phyloP scores from a whole-genome alignment of 2,113 vertebrate species.

The Phainopepla nitens region DNA sequence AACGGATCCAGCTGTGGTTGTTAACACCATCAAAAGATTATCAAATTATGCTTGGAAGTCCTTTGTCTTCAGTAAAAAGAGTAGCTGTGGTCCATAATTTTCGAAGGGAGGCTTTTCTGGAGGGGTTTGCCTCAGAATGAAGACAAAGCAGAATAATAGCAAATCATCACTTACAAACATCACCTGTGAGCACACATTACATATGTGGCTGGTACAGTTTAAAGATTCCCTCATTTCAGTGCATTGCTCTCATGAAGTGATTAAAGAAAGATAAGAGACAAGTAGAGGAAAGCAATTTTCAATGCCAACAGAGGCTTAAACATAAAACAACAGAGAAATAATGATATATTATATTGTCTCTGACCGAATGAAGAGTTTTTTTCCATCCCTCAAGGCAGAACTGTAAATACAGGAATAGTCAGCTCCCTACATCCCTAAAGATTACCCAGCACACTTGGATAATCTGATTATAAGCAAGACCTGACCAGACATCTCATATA shows the following conservation, averaged over 20 bases:
- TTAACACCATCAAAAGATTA: neutral
- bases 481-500: neutral
- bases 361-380: neutral
- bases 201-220: neutral
- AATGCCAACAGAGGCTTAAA: neutral
- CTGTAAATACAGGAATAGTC: neutral
- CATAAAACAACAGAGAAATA: slow-evolving; percentile 12
- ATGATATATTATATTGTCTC: neutral
- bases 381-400: neutral
- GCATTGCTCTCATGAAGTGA: neutral
- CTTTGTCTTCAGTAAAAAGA: neutral
- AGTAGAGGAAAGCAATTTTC: neutral
- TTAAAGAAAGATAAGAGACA: neutral
- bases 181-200: neutral
- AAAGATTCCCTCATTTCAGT: neutral
- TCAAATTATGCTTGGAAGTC: neutral
- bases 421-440: neutral
- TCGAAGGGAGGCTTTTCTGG: neutral
- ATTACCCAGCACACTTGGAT: neutral
- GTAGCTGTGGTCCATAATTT: neutral
- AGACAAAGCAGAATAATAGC: neutral
- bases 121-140: neutral
- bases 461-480: slow-evolving; percentile 3
- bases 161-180: neutral
- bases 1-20: neutral